phyloP scores from a whole-genome alignment of 2,888 invertebrate species.

The Gastracanthus pulcherrimus region DNA sequence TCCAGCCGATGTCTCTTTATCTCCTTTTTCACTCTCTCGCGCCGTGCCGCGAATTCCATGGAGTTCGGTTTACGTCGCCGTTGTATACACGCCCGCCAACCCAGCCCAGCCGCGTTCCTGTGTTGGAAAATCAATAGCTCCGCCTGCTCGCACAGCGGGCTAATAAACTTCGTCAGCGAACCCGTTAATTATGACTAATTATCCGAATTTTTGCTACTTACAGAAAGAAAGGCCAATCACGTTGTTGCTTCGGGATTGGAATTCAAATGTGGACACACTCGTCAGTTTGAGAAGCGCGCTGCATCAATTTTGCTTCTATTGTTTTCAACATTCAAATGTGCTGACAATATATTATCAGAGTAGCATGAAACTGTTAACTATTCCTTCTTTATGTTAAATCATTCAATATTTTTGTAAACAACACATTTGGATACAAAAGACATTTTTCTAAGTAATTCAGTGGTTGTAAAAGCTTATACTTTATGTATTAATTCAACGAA shows the following conservation, averaged over 20 bases:
- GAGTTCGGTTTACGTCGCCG: background rate
- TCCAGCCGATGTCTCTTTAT: background rate
- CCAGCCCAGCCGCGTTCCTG: background rate
- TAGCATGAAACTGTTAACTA: too few species aligned
- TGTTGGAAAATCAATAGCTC: constrained; percentile 46
- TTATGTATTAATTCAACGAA: background rate
- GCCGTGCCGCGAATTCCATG: background rate
- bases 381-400: too few species aligned
- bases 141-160: constrained; percentile 7
- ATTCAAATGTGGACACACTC: background rate
- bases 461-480: background rate
- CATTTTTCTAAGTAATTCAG: too few species aligned
- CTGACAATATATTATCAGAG: too few species aligned
- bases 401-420: background rate
- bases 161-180: constrained; percentile 62
- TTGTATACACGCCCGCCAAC: background rate
- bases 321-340: too few species aligned
- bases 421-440: too few species aligned
- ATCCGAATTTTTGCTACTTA: constrained; percentile 43
- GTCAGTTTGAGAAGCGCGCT: background rate
- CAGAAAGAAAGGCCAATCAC: background rate
- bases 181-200: constrained; percentile 61
- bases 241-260: background rate
- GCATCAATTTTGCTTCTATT: background rate
- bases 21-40: background rate